A percentile compares a stretch with the other conserved stretches of the same genome.
phyloP scores from a whole-genome alignment of 2,888 invertebrate genomes.

The Agriopis aurantiaria region DNA sequence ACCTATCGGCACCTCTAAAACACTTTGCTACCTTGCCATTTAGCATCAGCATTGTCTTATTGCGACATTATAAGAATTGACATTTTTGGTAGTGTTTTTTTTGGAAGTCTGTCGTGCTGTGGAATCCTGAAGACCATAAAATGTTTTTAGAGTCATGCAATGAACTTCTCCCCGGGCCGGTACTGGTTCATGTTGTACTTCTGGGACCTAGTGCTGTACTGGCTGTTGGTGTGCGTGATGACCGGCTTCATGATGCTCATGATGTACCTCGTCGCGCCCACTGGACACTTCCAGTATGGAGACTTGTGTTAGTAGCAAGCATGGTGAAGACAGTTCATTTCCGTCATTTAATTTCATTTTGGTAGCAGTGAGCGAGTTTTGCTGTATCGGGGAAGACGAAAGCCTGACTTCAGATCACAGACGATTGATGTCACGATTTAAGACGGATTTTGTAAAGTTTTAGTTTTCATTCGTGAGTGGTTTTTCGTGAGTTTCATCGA shows the following conservation, averaged over 20 bases:
- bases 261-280: constrained; percentile 57
- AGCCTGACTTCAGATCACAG: no score
- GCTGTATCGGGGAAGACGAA: no score
- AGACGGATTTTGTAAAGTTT: no score
- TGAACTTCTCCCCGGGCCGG: constrained; percentile 68
- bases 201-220: constrained; percentile 69
- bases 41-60: no score
- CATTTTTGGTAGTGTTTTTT: no score
- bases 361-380: not conserved
- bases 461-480: no score
- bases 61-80: no score
- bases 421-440: no score
- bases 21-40: no score
- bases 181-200: constrained; percentile 73
- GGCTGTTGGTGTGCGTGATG: constrained; percentile 64
- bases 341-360: not conserved
- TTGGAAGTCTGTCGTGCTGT: not conserved
- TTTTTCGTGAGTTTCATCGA: no score
- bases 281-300: constrained; percentile 52
- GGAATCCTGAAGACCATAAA: not conserved
- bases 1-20: no score
- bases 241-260: constrained; percentile 56
- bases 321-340: not conserved
- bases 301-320: constrained; percentile 64
- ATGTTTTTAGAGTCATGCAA: constrained; percentile 62